phyloP scores from a whole-genome alignment of 2,888 invertebrate genomes.

The Cyrtodaria siliqua region DNA sequence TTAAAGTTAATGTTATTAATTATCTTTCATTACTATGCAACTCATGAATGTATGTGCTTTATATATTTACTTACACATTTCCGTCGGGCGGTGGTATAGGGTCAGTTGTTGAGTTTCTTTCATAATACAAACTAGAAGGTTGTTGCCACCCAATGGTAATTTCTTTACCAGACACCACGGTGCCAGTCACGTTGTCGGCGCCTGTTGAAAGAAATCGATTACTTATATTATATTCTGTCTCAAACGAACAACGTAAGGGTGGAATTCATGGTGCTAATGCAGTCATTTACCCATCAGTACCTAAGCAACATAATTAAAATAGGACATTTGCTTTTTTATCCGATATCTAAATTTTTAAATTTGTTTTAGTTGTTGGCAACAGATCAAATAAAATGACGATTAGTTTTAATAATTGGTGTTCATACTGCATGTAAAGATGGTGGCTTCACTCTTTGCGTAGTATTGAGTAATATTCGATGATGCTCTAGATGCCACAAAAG shows the following conservation, averaged over 20 bases:
- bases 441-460: conserved; percentile 16
- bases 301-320: no score
- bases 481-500: conserved; percentile 29
- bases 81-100: background rate
- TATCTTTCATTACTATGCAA: no score
- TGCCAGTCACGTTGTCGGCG: background rate
- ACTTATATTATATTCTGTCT: no score
- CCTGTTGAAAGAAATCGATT: background rate
- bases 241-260: background rate
- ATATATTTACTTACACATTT: background rate
- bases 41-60: no score
- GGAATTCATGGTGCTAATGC: no score
- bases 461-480: conserved; percentile 19
- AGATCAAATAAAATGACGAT: no score
- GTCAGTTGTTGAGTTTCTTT: background rate
- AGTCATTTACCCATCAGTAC: no score
- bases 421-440: conserved; percentile 57
- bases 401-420: background rate
- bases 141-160: background rate
- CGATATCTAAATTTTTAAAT: no score
- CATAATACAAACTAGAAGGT: background rate
- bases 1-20: no score
- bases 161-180: background rate
- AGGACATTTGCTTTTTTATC: no score
- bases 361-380: no score